phyloP scores from a whole-genome alignment of 2,888 invertebrate species.

The Halictus quadricinctus region DNA sequence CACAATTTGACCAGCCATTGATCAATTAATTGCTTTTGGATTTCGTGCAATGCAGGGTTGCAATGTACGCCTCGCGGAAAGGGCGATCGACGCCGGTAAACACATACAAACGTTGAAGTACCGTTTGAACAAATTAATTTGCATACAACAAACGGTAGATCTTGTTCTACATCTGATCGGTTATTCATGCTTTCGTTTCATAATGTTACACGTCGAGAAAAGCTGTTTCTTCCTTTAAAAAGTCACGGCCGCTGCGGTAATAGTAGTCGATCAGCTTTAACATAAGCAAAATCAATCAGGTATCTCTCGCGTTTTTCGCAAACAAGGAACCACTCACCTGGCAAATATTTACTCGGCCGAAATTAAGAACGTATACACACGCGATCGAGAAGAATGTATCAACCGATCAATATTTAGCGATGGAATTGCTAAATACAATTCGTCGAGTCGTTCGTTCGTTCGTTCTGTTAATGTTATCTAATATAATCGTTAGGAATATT shows the following conservation, averaged over 20 bases:
- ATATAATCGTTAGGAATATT: background rate
- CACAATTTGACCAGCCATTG: background rate
- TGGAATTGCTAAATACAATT: slow-evolving; percentile 14
- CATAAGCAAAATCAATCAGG: background rate
- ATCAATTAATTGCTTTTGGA: slow-evolving; percentile 27
- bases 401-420: slow-evolving; percentile 16
- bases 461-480: background rate
- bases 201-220: background rate
- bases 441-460: too few relatives aligned
- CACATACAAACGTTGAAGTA: background rate
- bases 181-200: background rate
- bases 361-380: background rate
- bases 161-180: background rate
- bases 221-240: background rate
- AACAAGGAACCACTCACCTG: background rate
- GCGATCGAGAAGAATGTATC: slow-evolving; percentile 22
- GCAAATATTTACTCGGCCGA: slow-evolving; percentile 10
- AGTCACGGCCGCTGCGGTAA: background rate
- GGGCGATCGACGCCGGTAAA: background rate
- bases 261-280: slow-evolving; percentile 23
- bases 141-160: background rate
- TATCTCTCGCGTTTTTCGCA: too few relatives aligned
- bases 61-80: too few relatives aligned
- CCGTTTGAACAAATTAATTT: background rate
- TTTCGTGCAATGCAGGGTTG: background rate